Evolutionary conservation across 2,797 vertebrate genomes (phyloP).

Genomic region (Pangasius djambal): DNA sequence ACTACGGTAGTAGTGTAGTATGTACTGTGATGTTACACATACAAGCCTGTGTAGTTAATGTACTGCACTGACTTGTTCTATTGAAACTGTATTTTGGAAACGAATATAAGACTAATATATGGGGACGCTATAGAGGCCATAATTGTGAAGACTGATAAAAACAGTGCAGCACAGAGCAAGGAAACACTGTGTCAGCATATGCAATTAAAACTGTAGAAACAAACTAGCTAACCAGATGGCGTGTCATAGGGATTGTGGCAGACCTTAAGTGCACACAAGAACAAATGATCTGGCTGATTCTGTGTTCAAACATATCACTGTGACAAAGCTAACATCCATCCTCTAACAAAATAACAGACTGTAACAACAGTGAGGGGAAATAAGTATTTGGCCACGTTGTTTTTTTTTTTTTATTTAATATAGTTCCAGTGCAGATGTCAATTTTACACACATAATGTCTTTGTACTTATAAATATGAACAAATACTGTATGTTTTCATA

Average conservation of each 20-base stretch:
- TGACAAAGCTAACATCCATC: constrained; percentile 20
- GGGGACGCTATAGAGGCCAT: not conserved
- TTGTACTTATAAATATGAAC: not conserved
- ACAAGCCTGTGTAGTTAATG: not conserved
- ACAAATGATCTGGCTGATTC: constrained; percentile 68
- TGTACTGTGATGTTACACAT: not conserved
- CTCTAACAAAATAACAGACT: constrained; percentile 26
- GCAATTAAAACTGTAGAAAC: constrained; percentile 63
- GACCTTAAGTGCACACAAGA: constrained; percentile 61
- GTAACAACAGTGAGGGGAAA: constrained; percentile 17
- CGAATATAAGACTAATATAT: not conserved
- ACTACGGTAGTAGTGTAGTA: not conserved
- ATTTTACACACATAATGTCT: not conserved
- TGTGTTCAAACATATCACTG: constrained; percentile 54
- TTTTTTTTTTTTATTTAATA: not conserved
- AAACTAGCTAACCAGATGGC: constrained; percentile 68
- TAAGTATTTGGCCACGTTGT: not conserved
- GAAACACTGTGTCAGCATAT: constrained; percentile 71
- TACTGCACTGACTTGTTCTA: not conserved
- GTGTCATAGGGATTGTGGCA: constrained; percentile 70
- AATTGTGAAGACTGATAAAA: constrained; percentile 5
- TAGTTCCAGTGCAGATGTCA: no score
- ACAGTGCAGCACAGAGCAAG: constrained; percentile 43
- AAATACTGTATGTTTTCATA: not conserved
- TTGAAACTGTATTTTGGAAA: not conserved